Base-by-base conservation (phyloP, 2,888 invertebrate species). In the Andricus curvator region DNA sequence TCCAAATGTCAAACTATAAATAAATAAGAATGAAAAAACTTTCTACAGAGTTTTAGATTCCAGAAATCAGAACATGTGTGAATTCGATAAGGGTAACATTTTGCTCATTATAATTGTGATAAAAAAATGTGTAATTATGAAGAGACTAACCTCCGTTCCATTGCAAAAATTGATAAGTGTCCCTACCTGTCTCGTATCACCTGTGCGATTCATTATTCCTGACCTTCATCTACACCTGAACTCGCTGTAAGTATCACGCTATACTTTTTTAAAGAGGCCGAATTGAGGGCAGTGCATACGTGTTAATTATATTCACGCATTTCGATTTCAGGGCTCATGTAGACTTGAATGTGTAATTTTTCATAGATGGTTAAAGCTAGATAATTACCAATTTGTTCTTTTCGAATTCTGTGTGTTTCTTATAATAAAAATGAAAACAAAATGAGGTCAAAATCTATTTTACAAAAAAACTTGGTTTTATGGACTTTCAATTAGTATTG, bases 171-270 rank as follows among this genome's bases (percentile, higher is more conserved):
- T 56, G 13, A 8, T 20, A n/a, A n/a, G 20, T 51, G 56, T 15
- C 62, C 6, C 56, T 51, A 48, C 56, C 33, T 74, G 44, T 56
- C n/a, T 56, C 51, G 33, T 15, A 56, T 56, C 56, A 51, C 74
- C 74, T 33, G 33, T 56, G 25, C 62, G 33, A 56, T 13, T 74
- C 33, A 74, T 74, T 74, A 74, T 74, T 74, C 33, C 48, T 33
- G 74, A 74, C 74, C 74, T 74, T 74, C 74, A 51, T 51, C 20
- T 74, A 74, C 74, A 56, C 56, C 56, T 56, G 74, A 56, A 70
- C 51, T 70, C 70, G 70, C 56, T 56, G 56, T 33, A 74, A 74
- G 74, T 56, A 56, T 74, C 74, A 74, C 74, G 74, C 74, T 51
- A 74, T 33, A 56, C 51, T 51, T 48, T 74, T 74, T 70, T 56